Conservation (phyloP, 2,113 vertebrate species). For the Rousettus leschenaultii region DNA sequence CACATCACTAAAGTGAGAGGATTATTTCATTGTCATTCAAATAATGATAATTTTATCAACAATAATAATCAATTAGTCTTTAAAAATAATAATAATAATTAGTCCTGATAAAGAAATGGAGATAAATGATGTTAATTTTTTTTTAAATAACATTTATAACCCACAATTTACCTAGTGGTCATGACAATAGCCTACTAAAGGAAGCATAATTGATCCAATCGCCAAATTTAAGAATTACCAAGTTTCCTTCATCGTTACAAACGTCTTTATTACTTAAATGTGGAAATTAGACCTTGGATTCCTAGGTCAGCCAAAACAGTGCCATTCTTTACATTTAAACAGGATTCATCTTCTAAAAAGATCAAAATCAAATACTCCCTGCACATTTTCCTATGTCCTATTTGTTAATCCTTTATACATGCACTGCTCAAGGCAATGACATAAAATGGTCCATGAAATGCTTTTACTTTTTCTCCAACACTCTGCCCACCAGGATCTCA, state of each 20-base stretch:
- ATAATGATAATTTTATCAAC: background rate
- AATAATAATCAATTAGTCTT: background rate
- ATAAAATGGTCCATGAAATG: background rate
- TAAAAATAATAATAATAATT: background rate
- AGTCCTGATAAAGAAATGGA: background rate
- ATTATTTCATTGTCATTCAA: background rate
- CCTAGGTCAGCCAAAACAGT: background rate
- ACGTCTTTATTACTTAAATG: background rate
- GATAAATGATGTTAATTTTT: background rate
- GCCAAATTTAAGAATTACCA: conserved; percentile 13
- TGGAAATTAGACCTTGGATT: background rate
- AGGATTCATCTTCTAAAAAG: background rate
- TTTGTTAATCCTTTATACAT: rapidly evolving
- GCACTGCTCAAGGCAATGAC: background rate
- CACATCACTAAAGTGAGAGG: background rate
- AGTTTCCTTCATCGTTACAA: background rate
- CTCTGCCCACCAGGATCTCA: background rate
- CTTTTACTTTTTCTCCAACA: background rate
- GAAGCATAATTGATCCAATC: background rate
- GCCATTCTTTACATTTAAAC: background rate
- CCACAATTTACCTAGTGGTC: background rate
- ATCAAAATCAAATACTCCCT: background rate
- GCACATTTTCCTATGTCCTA: background rate
- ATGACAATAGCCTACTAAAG: background rate
- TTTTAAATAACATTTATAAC: conserved; percentile 12